Evolutionary conservation across 2,888 invertebrate species (phyloP).

Genomic region (Pocota personata): DNA sequence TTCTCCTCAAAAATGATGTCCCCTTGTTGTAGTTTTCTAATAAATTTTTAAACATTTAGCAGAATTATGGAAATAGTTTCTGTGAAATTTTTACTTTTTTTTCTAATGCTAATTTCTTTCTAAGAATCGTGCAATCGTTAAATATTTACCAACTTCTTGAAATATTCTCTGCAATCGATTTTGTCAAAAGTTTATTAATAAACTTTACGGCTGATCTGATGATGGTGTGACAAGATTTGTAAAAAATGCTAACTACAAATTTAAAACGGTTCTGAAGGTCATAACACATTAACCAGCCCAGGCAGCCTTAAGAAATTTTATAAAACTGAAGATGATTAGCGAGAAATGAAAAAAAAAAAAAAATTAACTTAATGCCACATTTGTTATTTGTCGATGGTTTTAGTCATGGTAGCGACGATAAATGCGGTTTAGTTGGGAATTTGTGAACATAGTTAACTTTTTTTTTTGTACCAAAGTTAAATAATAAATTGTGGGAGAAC

Average conservation of each 20-base stretch:
- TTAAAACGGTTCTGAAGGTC: slow-evolving; percentile 46
- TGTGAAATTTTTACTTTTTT: neutral
- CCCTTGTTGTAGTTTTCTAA: neutral
- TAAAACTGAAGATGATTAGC: slow-evolving; percentile 34
- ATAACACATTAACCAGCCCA: slow-evolving; percentile 11
- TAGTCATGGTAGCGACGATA: neutral
- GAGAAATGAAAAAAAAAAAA: neutral
- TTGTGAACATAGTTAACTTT: neutral
- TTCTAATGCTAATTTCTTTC: neutral
- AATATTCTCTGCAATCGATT: neutral
- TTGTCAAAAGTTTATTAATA: neutral
- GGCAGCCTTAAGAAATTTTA: neutral
- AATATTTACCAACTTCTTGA: neutral
- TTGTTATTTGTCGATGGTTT: slow-evolving; percentile 10
- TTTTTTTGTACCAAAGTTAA: neutral
- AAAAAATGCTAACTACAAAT: neutral
- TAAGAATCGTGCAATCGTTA: neutral
- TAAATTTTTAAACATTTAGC: neutral
- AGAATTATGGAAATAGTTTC: neutral
- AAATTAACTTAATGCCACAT: slow-evolving; percentile 17
- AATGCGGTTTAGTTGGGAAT: slow-evolving; percentile 4
- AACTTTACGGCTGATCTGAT: too few species aligned
- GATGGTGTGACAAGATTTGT: too few species aligned
- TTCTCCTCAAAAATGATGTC: neutral
- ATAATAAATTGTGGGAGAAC: slow-evolving; percentile 12